Evolutionary conservation across 2,797 vertebrate species (phyloP), one percentile per base, ranked within the genome.

Genomic region (Enteromius anoplus): DNA sequence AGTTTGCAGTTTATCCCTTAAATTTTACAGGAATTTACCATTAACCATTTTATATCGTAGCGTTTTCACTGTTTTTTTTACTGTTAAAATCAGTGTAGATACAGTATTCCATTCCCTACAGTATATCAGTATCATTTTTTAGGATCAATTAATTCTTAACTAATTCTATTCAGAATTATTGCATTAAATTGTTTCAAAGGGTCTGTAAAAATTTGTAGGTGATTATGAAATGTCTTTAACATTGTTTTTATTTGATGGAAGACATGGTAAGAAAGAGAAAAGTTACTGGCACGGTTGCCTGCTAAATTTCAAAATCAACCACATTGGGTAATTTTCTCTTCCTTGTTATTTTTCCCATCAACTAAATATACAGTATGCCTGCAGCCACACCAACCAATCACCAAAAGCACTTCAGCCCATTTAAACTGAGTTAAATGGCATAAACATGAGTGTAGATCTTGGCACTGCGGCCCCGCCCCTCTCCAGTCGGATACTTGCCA

Each of bases 401-500:
- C 2, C 3, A 45, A 70, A 58, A 81, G 68, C 55, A 71, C 68
- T 81, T 70, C 66, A 58, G 6, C 79, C 62, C 53, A 60, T 47
- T 62, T 34, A 47, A n/a, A 62, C 79, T 45, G 34, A 80, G 70
- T 80, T 26, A 80, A 79, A 69, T 80, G 65, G 12, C 65, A 80
- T 45, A 71, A 80, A 80, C 78, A 62, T 29, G 9, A 9, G 78
- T 6, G 6, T 53, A 42, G 34, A 70, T 29, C 78, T 70, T 40
- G 9, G 65, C 64, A 79, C 58, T 29, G 12, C 37, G 34, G 51
- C 80, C 78, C 60, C 86, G 75, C 88, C 69, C 55, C 53, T 26
- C 55, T 72, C 45, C 29, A 17, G 7, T 73, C 55, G 88, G 89
- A 90, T 92, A 87, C 90, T 92, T 90, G 88, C 91, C 90, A 92